A percentile compares a stretch with the other conserved stretches of the same genome.
phyloP scores from a whole-genome alignment of 2,113 vertebrate genomes.

The Alces alces region DNA sequence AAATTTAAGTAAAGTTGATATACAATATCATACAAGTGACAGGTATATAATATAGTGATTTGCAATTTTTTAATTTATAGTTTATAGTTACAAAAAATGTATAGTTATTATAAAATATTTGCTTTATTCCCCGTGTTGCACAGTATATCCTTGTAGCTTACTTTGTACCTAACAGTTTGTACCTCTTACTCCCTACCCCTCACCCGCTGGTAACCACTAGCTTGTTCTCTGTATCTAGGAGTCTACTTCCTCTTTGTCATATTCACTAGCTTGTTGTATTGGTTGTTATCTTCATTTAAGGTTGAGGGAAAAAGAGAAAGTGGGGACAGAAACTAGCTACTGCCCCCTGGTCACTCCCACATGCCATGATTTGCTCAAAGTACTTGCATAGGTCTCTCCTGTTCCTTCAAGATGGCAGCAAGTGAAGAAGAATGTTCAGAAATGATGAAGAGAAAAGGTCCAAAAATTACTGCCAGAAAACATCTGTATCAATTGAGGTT shows the following conservation, averaged over 20 bases:
- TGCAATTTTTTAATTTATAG: background rate
- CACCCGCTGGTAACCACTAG: background rate
- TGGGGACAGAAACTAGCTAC: rapidly evolving
- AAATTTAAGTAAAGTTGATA: background rate
- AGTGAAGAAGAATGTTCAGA: background rate
- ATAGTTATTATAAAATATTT: background rate
- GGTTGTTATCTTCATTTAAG: background rate
- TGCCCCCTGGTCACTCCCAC: background rate
- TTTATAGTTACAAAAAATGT: background rate
- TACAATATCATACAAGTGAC: background rate
- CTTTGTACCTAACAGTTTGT: background rate
- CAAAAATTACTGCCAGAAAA: background rate
- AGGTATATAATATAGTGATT: background rate
- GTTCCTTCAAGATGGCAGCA: background rate
- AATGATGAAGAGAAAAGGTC: background rate
- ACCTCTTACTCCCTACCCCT: background rate
- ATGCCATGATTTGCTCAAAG: too few relatives aligned
- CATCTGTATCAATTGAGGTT: background rate
- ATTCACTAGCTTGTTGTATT: background rate
- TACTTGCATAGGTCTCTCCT: background rate
- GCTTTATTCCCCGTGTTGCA: background rate
- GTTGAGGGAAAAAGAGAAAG: rapidly evolving
- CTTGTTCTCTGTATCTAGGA: background rate
- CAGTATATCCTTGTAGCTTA: background rate
- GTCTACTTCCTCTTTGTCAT: background rate